Percentiles rank a stretch among this genome's conserved stretches.
phyloP scores from a whole-genome alignment of 2,888 invertebrate genomes.

The Tolmerus cingulatus region DNA sequence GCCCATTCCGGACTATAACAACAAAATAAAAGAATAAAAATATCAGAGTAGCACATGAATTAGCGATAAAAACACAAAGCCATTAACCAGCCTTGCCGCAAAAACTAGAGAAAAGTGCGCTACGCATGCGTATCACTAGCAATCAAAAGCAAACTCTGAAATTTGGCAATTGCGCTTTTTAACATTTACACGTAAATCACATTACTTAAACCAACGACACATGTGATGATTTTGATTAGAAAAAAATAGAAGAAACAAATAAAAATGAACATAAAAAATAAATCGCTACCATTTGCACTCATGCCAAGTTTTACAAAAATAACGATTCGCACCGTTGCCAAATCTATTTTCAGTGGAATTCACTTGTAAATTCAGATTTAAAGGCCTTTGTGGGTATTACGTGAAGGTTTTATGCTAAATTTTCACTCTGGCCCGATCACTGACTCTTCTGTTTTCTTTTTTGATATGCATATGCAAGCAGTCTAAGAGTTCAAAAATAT shows the following conservation, averaged over 20 bases:
- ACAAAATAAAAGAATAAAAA: too few species aligned
- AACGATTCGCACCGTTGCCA: not conserved
- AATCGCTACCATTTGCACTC: not conserved
- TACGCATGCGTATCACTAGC: not conserved
- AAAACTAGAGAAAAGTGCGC: not conserved
- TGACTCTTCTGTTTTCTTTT: not conserved
- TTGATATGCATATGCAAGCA: not conserved
- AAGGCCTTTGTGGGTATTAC: not conserved
- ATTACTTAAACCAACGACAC: not conserved
- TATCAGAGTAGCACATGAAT: not conserved
- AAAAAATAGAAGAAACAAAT: not conserved
- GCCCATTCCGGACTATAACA: not conserved
- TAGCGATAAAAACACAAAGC: not conserved
- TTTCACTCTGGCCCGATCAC: not conserved
- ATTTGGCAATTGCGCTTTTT: constrained; percentile 12
- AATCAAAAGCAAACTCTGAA: not conserved
- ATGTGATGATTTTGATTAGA: constrained; percentile 3
- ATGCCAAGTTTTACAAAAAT: constrained; percentile 20
- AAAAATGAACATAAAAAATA: not conserved
- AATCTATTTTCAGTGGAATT: constrained; percentile 3
- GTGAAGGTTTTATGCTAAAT: not conserved
- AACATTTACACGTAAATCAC: not conserved
- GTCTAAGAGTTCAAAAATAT: not conserved
- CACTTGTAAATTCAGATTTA: not conserved
- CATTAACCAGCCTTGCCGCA: not conserved